These are phyloP conservation scores for Apogon hyalosoma DNA, from an alignment of 2,797 vertebrate species.

Conservation along the genomic window DNA sequence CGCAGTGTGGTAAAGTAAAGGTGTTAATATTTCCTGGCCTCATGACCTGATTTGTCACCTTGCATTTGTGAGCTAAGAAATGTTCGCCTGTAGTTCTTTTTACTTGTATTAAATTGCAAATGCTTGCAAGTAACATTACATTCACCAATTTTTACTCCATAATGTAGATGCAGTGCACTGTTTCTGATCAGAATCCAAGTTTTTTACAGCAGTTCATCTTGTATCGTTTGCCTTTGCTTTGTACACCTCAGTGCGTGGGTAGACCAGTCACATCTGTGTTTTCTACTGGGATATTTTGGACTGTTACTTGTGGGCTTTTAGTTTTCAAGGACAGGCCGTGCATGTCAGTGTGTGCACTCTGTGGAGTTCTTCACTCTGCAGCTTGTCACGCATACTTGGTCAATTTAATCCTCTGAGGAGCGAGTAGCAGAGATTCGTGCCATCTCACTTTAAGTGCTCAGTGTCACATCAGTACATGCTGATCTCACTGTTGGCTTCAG, in stretches of 20 bases:
- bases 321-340: conserved; percentile 72
- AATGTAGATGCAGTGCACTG: background rate
- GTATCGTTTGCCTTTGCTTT: conserved; percentile 17
- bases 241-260: conserved; percentile 41
- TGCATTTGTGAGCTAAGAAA: too few relatives aligned
- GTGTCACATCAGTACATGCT: conserved; percentile 64
- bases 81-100: too few relatives aligned
- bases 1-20: too few relatives aligned
- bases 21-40: too few relatives aligned
- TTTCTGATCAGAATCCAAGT: conserved; percentile 1
- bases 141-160: background rate
- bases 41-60: too few relatives aligned
- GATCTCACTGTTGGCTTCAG: conserved; percentile 49
- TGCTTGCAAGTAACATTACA: too few relatives aligned
- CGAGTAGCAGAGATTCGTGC: conserved; percentile 63
- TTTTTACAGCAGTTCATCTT: conserved; percentile 14
- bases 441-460: conserved; percentile 67
- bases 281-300: conserved; percentile 67
- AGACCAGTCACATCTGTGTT: conserved; percentile 54
- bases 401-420: conserved; percentile 71
- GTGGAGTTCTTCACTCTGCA: conserved; percentile 64
- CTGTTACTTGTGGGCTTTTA: conserved; percentile 69
- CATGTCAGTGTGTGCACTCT: conserved; percentile 64
- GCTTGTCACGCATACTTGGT: conserved; percentile 70
- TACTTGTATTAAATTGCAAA: too few relatives aligned